Evolutionary conservation across 1,140 invertebrate genomes (phyloP).

Genomic region (Trichoplusia ni): DNA sequence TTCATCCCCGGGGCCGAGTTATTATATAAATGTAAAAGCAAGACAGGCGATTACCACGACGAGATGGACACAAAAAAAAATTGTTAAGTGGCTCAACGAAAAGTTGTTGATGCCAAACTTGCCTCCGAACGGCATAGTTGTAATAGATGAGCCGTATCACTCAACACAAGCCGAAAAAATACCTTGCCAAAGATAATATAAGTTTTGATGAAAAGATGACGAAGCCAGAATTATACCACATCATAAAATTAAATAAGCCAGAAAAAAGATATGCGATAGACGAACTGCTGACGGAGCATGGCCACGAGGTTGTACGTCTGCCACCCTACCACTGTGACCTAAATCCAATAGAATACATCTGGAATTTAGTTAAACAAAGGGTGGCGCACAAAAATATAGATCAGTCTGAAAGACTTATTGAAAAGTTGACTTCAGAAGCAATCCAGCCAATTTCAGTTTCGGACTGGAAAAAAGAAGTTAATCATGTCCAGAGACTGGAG

Average conservation of each 20-base stretch:
- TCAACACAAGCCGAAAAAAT: no score
- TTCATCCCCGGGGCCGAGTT: no score
- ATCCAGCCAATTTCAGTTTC: slow-evolving; percentile 31
- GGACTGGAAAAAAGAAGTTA: slow-evolving; percentile 45
- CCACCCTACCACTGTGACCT: not conserved
- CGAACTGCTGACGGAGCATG: not conserved
- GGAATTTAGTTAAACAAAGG: slow-evolving; percentile 39
- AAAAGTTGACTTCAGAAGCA: slow-evolving; percentile 33
- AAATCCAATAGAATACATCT: slow-evolving; percentile 41
- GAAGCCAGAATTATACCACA: not conserved
- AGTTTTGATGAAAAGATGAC: not conserved
- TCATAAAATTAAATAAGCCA: not conserved
- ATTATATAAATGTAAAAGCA: no score
- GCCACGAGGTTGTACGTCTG: not conserved
- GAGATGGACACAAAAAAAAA: no score
- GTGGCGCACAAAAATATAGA: slow-evolving; percentile 41
- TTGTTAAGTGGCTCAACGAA: no score
- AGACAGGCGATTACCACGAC: no score
- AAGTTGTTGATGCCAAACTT: no score
- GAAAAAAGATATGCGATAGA: not conserved
- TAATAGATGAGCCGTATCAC: no score
- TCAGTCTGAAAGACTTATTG: slow-evolving; percentile 36
- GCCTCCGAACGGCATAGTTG: no score
- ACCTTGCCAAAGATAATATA: no score
- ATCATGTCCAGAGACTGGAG: slow-evolving; percentile 13